phyloP scores from a whole-genome alignment of 1,140 invertebrate species.

The Drosophila sp. region DNA sequence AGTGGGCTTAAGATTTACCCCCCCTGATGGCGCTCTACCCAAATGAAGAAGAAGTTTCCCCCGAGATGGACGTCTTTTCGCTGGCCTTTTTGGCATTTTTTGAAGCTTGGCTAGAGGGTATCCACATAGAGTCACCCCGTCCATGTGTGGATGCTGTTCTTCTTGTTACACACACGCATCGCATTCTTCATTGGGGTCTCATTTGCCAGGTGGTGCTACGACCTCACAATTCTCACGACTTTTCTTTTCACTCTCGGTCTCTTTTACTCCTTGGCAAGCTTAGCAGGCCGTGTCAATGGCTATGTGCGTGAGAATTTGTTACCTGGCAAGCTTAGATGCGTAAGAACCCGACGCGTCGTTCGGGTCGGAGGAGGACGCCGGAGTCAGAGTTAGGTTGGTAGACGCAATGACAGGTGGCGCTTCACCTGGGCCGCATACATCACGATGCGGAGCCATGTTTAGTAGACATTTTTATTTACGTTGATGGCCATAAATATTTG shows the following conservation, averaged over 20 bases:
- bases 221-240: constrained; percentile 40
- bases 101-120: background rate
- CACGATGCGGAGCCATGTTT: constrained; percentile 49
- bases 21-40: too few relatives aligned
- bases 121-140: background rate
- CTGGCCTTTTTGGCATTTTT: background rate
- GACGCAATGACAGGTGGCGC: constrained; percentile 42
- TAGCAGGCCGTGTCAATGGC: constrained; percentile 75
- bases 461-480: constrained; percentile 80
- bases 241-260: background rate
- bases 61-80: background rate
- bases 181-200: constrained; percentile 17
- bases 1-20: too few relatives aligned
- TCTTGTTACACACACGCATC: constrained; percentile 15
- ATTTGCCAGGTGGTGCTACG: constrained; percentile 29
- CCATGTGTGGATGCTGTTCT: constrained; percentile 6
- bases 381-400: constrained; percentile 8
- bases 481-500: constrained; percentile 81
- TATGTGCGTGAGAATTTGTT: constrained; percentile 75
- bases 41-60: background rate
- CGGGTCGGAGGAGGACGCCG: background rate
- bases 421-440: constrained; percentile 60
- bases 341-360: background rate
- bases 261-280: constrained; percentile 49
- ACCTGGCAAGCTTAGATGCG: constrained; percentile 52